phyloP scores from a whole-genome alignment of 2,113 vertebrate genomes.

The Miniopterus natalensis region DNA sequence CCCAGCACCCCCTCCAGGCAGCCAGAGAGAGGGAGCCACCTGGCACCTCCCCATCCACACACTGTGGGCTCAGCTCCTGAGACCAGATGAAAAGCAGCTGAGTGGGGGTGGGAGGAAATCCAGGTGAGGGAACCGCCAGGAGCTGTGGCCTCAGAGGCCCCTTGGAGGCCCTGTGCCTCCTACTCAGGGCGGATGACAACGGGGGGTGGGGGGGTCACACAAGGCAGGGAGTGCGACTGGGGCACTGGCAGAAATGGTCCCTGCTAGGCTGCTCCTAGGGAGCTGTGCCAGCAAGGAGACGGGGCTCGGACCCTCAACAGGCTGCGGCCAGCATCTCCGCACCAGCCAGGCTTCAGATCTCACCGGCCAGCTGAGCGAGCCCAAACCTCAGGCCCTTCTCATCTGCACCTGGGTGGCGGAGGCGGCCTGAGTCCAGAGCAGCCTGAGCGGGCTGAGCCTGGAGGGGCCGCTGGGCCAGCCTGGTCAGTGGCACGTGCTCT shows the following conservation, averaged over 20 bases:
- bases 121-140: background rate
- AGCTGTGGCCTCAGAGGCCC: background rate
- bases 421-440: background rate
- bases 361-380: fast-evolving
- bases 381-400: background rate
- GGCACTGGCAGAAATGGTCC: fast-evolving
- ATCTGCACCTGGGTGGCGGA: fast-evolving
- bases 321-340: fast-evolving
- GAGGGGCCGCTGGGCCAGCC: background rate
- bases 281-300: background rate
- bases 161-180: background rate
- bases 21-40: background rate
- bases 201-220: too few relatives aligned
- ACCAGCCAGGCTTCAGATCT: background rate
- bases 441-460: background rate
- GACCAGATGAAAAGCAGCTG: background rate
- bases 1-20: background rate
- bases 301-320: fast-evolving
- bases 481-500: too few relatives aligned
- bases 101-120: background rate
- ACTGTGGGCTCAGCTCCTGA: fast-evolving
- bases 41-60: background rate
- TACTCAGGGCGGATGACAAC: too few relatives aligned
- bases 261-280: fast-evolving
- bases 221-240: fast-evolving